phyloP scores from a whole-genome alignment of 2,113 vertebrate species.

The Lepus timidus region DNA sequence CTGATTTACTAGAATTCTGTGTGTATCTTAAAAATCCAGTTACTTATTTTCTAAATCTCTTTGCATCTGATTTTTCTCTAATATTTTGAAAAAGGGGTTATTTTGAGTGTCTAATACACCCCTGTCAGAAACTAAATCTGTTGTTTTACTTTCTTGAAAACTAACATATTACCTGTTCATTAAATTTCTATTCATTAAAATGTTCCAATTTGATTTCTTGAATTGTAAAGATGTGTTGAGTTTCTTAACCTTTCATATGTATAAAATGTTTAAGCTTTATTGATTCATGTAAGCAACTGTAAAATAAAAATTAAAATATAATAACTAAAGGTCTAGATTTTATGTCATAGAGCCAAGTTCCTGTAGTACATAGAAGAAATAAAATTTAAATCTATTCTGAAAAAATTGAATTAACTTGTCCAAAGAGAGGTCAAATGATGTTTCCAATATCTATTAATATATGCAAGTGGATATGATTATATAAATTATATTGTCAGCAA shows the following conservation, averaged over 20 bases:
- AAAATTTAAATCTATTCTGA: background rate
- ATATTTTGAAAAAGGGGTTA: too few relatives aligned
- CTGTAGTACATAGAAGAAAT: background rate
- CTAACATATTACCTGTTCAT: too few relatives aligned
- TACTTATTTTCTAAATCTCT: background rate
- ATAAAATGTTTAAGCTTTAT: too few relatives aligned
- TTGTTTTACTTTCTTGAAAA: too few relatives aligned
- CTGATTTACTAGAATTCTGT: background rate
- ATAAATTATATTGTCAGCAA: slow-evolving; percentile 77
- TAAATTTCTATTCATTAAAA: too few relatives aligned
- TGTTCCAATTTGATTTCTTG: too few relatives aligned
- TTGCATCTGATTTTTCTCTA: background rate
- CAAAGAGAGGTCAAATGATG: slow-evolving; percentile 76
- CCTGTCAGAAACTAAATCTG: too few relatives aligned
- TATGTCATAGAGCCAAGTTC: background rate
- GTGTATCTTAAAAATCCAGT: background rate
- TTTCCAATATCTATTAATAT: slow-evolving; percentile 74
- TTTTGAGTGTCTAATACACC: too few relatives aligned
- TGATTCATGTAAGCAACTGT: too few relatives aligned
- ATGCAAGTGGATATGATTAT: slow-evolving; percentile 52
- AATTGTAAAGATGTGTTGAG: too few relatives aligned
- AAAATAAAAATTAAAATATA: background rate
- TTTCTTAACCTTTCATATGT: too few relatives aligned
- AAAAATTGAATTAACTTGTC: slow-evolving; percentile 65
- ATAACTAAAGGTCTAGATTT: background rate